Conservation (phyloP, 2,113 vertebrate species). For the Hippotragus niger region DNA sequence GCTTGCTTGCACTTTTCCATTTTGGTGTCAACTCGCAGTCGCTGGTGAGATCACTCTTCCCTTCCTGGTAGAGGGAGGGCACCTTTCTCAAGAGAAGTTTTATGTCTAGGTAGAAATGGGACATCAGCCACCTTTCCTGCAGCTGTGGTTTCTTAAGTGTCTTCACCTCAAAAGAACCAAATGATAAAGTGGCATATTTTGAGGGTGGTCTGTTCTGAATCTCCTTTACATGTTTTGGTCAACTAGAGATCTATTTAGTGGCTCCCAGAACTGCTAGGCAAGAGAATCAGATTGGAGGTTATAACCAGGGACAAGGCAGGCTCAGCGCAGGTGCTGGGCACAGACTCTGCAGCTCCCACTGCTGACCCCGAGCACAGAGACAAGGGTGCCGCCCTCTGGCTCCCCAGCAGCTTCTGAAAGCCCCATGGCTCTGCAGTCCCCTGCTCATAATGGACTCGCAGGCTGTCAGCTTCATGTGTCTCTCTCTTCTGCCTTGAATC, state of each 20-base stretch:
- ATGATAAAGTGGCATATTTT: neutral
- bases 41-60: neutral
- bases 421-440: rapidly evolving
- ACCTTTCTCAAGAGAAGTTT: neutral
- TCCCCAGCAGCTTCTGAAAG: neutral
- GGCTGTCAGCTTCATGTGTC: rapidly evolving
- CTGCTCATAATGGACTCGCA: neutral
- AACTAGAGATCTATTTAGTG: neutral
- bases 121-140: neutral
- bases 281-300: neutral
- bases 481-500: neutral
- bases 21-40: neutral
- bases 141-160: neutral
- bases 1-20: neutral
- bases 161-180: neutral
- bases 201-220: neutral
- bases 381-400: neutral
- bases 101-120: neutral
- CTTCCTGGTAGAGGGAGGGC: neutral
- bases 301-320: neutral
- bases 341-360: neutral
- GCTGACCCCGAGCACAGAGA: rapidly evolving
- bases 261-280: no score
- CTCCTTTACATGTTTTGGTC: neutral
- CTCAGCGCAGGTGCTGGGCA: rapidly evolving